These are phyloP conservation scores for Calameuta idolon DNA, from an alignment of 2,888 invertebrate genomes.

Conservation along the genomic window DNA sequence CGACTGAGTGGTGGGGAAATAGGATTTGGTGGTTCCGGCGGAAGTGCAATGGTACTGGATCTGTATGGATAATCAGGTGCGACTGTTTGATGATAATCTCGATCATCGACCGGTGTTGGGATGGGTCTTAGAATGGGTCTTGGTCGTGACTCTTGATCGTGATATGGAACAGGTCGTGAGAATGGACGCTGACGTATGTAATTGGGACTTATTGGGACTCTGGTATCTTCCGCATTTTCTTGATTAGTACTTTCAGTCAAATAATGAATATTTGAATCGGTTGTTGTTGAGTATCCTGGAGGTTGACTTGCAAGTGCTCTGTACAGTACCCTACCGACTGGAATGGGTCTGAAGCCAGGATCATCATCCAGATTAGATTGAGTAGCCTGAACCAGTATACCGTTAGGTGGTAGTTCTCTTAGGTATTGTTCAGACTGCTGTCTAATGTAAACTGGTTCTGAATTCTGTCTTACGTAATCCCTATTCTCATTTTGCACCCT, in stretches of 20 bases:
- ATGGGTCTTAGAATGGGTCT: slow-evolving; percentile 47
- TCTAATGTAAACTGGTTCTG: slow-evolving; percentile 55
- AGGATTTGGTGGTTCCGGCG: slow-evolving; percentile 69
- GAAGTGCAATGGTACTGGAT: slow-evolving; percentile 50
- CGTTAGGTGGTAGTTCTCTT: slow-evolving; percentile 49
- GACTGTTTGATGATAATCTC: slow-evolving; percentile 53
- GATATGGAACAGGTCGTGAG: slow-evolving; percentile 37
- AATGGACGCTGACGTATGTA: slow-evolving; percentile 47
- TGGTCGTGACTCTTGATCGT: slow-evolving; percentile 35
- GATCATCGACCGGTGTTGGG: slow-evolving; percentile 44
- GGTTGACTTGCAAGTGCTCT: slow-evolving; percentile 48
- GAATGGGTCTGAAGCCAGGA: slow-evolving; percentile 46
- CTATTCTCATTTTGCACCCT: slow-evolving; percentile 36
- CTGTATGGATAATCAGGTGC: slow-evolving; percentile 55
- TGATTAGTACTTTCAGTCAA: slow-evolving; percentile 51
- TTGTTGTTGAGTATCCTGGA: slow-evolving; percentile 47
- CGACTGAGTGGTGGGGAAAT: slow-evolving; percentile 79
- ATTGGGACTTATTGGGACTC: slow-evolving; percentile 41
- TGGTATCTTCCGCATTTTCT: slow-evolving; percentile 48
- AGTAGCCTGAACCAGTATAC: slow-evolving; percentile 46
- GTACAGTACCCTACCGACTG: slow-evolving; percentile 48
- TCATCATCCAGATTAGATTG: slow-evolving; percentile 48
- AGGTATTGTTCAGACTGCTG: slow-evolving; percentile 50
- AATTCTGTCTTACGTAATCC: slow-evolving; percentile 51
- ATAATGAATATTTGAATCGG: slow-evolving; percentile 57